Evolutionary conservation across 2,113 vertebrate genomes (phyloP).

Genomic region (Meriones unguiculatus): DNA sequence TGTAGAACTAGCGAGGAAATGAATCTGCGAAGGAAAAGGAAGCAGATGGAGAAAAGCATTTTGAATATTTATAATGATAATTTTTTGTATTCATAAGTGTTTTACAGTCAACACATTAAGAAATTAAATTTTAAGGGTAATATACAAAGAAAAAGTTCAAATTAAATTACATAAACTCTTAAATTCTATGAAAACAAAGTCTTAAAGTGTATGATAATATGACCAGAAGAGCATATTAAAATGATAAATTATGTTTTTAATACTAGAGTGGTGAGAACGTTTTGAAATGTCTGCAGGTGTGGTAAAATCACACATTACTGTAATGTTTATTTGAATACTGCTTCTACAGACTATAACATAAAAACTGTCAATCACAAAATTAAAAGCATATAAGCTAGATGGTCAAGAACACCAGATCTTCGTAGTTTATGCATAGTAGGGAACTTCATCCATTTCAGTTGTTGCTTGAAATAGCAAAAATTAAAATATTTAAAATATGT

Average conservation of each 20-base stretch:
- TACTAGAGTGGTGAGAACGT: too few species aligned
- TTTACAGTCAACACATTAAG: background rate
- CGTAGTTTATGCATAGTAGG: background rate
- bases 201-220: background rate
- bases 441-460: background rate
- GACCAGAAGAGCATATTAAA: background rate
- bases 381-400: background rate
- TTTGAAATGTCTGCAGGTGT: too few species aligned
- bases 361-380: background rate
- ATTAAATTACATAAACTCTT: background rate
- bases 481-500: background rate
- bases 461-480: slow-evolving; percentile 9
- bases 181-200: background rate
- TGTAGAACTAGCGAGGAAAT: background rate
- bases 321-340: background rate
- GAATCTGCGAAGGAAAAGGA: background rate
- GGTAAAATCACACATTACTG: background rate
- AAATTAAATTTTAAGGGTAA: background rate
- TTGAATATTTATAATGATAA: background rate
- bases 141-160: background rate
- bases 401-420: background rate
- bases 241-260: background rate
- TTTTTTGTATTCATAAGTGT: background rate
- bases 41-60: background rate
- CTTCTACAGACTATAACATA: background rate